These are phyloP conservation scores for Synergus umbraculus DNA, from an alignment of 2,888 invertebrate genomes.

Conservation along the genomic window DNA sequence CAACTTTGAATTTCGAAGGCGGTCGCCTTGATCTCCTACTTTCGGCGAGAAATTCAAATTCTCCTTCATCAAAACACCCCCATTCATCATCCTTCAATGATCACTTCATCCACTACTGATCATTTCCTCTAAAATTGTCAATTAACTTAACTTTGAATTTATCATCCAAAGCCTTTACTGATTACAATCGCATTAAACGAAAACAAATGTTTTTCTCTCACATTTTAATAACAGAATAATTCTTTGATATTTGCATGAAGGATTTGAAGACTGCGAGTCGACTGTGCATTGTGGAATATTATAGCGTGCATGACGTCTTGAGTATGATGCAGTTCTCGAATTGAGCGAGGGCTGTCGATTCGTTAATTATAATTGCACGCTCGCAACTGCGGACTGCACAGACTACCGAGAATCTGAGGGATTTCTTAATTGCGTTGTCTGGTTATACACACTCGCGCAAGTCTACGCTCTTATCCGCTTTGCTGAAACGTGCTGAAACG, in stretches of 20 bases:
- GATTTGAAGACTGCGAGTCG: slow-evolving; percentile 12
- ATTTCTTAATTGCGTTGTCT: slow-evolving; percentile 73
- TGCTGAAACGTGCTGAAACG: slow-evolving; percentile 41
- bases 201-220: background rate
- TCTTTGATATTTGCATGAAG: slow-evolving; percentile 15
- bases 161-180: background rate
- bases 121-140: background rate
- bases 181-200: background rate
- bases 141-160: background rate
- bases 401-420: slow-evolving; percentile 74
- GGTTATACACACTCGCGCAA: slow-evolving; percentile 44
- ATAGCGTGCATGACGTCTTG: slow-evolving; percentile 33
- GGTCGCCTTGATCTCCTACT: slow-evolving; percentile 16
- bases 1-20: slow-evolving; percentile 40
- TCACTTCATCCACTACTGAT: background rate
- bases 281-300: slow-evolving; percentile 22
- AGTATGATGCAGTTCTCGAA: slow-evolving; percentile 61
- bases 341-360: slow-evolving; percentile 72
- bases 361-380: slow-evolving; percentile 74
- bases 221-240: background rate
- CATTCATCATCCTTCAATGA: background rate
- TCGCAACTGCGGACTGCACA: slow-evolving; percentile 49
- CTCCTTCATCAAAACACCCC: slow-evolving; percentile 11
- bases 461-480: slow-evolving; percentile 36
- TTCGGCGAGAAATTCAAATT: slow-evolving; percentile 32